Base-by-base conservation (phyloP, 2,888 invertebrate genomes). In the Synergus gifuensis region DNA sequence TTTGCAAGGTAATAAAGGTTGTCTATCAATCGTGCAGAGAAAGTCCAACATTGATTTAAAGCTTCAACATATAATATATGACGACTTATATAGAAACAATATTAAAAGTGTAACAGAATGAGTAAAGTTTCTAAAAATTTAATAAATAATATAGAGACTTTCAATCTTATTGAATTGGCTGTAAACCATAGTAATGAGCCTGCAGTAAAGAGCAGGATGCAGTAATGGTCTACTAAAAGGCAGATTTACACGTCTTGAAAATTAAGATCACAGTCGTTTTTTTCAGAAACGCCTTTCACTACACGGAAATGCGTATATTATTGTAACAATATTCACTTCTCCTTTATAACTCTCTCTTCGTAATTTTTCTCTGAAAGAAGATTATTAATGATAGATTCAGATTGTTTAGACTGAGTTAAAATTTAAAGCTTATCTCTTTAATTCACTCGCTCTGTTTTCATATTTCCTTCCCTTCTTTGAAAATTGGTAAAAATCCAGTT, bases 401-500 rank as follows among this genome's bases (percentile, higher is more conserved):
- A 11, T 44, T 44, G 36, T 36, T 5, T 12, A 46, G 14, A 28
- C 3, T 28, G 28, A 46, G 4, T 46, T 14, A 16, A 4, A 0
- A 46, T 46, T 46, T 2, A 14, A 2, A 46, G 14, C 16, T 16
- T 46, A 4, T 46, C 46, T 14, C 46, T 46, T 46, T 46, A 3
- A 46, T 22, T n/a, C 44, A 40, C 11, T 42, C 14, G 12, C 22
- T 44, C 4, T 67, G 3, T 49, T 46, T 28, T 46, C 18, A 5
- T 46, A 4, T 28, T 49, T 40, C 11, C 11, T 28, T 44, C 16
- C 18, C 14, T 14, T 11, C 49, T 28, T 69, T 49, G 16, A 28
- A 16, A 36, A 69, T 3, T 28, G n/a, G 49, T 9, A 16, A 69
- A 49, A 49, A 49, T 69, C 69, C 49, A 49, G 69, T 49, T 44